Conservation (phyloP, 2,888 invertebrate species). For the Apodemia mormo region DNA sequence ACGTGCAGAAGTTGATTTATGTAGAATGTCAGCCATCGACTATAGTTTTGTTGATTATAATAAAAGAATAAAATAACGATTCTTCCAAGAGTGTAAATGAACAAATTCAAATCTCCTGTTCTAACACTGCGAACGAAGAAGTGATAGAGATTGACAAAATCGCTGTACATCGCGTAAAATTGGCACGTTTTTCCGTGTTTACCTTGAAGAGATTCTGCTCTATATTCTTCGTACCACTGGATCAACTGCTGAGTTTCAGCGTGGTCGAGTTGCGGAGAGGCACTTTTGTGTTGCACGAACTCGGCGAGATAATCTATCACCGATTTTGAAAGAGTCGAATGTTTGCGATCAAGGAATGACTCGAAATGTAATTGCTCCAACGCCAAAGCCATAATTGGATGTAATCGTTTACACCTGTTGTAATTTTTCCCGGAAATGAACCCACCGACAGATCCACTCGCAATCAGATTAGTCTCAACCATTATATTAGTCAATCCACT, state of each 20-base stretch:
- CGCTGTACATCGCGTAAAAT: constrained; percentile 38
- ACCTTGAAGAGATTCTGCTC: constrained; percentile 28
- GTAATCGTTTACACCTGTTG: constrained; percentile 46
- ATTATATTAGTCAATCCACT: constrained; percentile 44
- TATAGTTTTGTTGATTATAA: constrained; percentile 39
- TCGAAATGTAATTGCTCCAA: constrained; percentile 45
- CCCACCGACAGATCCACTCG: constrained; percentile 43
- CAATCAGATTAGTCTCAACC: constrained; percentile 34
- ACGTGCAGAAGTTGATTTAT: constrained; percentile 23
- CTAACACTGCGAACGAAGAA: constrained; percentile 40
- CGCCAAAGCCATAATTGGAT: constrained; percentile 40
- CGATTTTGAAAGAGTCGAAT: constrained; percentile 35
- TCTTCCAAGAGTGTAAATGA: constrained; percentile 33
- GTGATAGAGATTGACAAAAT: constrained; percentile 35
- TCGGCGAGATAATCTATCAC: constrained; percentile 45
- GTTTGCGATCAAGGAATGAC: constrained; percentile 35
- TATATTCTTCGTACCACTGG: constrained; percentile 41
- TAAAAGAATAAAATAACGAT: constrained; percentile 38
- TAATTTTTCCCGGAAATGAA: constrained; percentile 45
- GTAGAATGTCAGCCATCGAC: constrained; percentile 29
- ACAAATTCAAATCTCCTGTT: constrained; percentile 37
- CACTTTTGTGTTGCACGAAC: constrained; percentile 51
- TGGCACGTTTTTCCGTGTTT: constrained; percentile 34
- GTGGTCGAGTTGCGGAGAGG: constrained; percentile 41
- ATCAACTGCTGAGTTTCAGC: constrained; percentile 45